Evolutionary conservation across 64 coral and sea anemone genomes (phyloP), one percentile per base, ranked within the genome.

Genomic region (Montipora capricornis): DNA sequence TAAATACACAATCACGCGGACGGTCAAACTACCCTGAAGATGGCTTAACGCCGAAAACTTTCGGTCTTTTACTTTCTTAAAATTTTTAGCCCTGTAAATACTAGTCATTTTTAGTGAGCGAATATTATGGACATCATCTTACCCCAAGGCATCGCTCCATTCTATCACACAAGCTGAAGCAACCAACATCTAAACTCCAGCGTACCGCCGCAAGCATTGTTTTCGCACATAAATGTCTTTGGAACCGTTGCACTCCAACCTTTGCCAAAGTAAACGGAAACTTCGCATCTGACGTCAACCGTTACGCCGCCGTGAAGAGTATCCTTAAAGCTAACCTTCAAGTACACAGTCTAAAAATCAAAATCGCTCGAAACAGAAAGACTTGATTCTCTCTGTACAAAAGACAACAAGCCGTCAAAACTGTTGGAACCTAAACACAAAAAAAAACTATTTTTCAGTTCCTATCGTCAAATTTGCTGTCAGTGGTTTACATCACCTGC

Each of bases 211-310:
- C 80, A 8, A 83, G 53, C 52, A 62, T 83, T 60, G 80, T 59
- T 55, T 83, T 83, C 24, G 80, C 67, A 0, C 53, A 83, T 59
- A 83, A 83, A 62, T 83, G 19, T 83, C 61, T 83, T 61, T 83
- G 53, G 19, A n/a, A 83, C 66, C 80, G 20, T 20, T 44, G 53
- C 20, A 83, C 80, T 83, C 80, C 80, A 83, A 83, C 80, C 14
- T 83, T 83, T 48, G 80, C 53, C 5, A 83, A 83, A 29, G 55
- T 83, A n/a, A 58, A 60, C 9, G 80, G 80, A 58, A 83, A 83
- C 37, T 83, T 83, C 80, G 9, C 50, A 58, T 61, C 2, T 44
- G 52, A 6, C 14, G 61, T 26, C 8, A 20, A 83, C 52, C 53
- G 61, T 60, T 60, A 83, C 37, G 80, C n/a, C 44, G 79, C 79